These are phyloP conservation scores for Adelphocoris suturalis DNA, from an alignment of 2,888 invertebrate species.

Conservation along the genomic window DNA sequence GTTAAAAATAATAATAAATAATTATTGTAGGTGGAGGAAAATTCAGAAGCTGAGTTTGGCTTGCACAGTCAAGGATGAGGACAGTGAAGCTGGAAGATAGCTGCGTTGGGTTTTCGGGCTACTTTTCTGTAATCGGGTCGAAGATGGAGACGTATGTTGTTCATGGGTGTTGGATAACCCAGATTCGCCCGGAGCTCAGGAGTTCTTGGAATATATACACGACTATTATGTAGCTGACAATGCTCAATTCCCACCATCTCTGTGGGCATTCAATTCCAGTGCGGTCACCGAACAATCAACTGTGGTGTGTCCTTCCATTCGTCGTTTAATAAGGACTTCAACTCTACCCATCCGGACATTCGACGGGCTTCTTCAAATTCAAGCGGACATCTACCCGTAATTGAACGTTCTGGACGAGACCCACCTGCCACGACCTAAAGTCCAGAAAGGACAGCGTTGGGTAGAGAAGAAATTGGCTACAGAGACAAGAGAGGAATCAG, in stretches of 20 bases:
- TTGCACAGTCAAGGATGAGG: too few relatives aligned
- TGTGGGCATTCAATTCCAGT: too few relatives aligned
- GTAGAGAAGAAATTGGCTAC: conserved; percentile 6
- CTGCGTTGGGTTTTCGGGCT: background rate
- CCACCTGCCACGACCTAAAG: background rate
- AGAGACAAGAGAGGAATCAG: background rate
- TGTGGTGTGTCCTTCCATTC: too few relatives aligned
- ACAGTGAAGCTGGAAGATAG: too few relatives aligned
- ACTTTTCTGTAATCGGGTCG: background rate
- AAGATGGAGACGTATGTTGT: background rate
- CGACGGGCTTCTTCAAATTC: conserved; percentile 25
- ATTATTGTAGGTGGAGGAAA: too few relatives aligned
- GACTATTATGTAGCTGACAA: conserved; percentile 27
- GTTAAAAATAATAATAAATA: too few relatives aligned
- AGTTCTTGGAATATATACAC: conserved; percentile 14
- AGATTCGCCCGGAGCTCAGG: background rate
- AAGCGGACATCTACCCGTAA: background rate
- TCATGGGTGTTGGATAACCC: background rate
- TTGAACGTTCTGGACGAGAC: conserved; percentile 17
- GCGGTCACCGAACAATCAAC: too few relatives aligned
- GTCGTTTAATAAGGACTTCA: background rate
- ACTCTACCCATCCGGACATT: background rate
- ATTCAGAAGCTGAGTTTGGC: too few relatives aligned
- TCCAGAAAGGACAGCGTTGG: conserved; percentile 16
- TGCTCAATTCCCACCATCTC: conserved; percentile 21